A percentile compares a stretch with the other conserved stretches of the same genome.
Conservation (phyloP, 2,888 invertebrate genomes). For the Nesidiocoris tenuis region DNA sequence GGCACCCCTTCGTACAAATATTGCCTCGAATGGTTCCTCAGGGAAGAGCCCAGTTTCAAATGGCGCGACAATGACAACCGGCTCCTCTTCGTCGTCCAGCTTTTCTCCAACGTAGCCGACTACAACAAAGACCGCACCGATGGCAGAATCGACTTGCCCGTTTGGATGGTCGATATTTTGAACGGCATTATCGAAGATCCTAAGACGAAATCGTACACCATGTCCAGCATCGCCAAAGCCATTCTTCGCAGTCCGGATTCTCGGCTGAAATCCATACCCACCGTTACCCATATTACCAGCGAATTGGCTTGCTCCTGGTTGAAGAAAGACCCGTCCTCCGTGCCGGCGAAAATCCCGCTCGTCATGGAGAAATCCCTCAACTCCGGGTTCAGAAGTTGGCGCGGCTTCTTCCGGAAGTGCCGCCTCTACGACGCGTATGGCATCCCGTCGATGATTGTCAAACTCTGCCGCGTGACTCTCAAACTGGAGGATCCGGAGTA, state of each 20-base stretch:
- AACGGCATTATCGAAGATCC: not conserved
- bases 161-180: conserved; percentile 38
- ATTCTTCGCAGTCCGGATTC: not conserved
- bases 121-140: conserved; percentile 9
- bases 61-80: not conserved
- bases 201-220: not conserved
- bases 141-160: conserved; percentile 21
- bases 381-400: not conserved
- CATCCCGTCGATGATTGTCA: not conserved
- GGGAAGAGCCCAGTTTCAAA: conserved; percentile 10
- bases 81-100: not conserved
- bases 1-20: conserved; percentile 30
- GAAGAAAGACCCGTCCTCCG: not conserved
- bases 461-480: not conserved
- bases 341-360: not conserved
- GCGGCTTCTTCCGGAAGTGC: conserved; percentile 8
- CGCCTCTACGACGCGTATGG: conserved; percentile 8
- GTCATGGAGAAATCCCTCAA: not conserved
- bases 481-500: not conserved
- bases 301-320: conserved; percentile 1
- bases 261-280: not conserved
- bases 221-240: not conserved
- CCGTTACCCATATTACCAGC: not conserved
- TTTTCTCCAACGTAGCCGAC: conserved; percentile 1
- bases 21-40: conserved; percentile 38